These are phyloP conservation scores for Argyrosomus regius DNA, from an alignment of 2,797 vertebrate genomes.

Conservation along the genomic window DNA sequence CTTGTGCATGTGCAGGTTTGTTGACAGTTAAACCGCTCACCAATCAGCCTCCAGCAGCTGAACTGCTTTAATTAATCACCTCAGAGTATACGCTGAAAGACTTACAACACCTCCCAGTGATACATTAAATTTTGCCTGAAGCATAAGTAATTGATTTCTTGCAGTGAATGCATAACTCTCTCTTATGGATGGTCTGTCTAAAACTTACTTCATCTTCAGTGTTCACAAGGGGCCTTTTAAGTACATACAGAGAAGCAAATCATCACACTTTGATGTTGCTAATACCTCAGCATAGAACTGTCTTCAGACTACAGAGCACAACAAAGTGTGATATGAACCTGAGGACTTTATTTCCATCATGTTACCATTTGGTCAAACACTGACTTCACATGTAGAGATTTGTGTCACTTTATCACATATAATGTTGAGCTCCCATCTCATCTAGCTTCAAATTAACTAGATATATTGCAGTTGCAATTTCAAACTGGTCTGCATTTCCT, in stretches of 20 bases:
- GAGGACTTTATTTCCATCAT: conserved; percentile 10
- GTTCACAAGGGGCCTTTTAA: conserved; percentile 58
- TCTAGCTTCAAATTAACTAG: no score
- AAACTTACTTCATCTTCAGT: conserved; percentile 59
- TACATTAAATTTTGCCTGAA: conserved; percentile 59
- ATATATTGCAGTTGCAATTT: no score
- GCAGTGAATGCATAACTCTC: conserved; percentile 55
- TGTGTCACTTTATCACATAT: not conserved
- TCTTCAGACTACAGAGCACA: conserved; percentile 25
- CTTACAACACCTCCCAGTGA: conserved; percentile 60
- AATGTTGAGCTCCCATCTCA: not conserved
- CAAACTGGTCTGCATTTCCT: no score
- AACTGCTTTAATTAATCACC: conserved; percentile 61
- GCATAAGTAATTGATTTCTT: conserved; percentile 70
- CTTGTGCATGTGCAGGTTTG: conserved; percentile 34
- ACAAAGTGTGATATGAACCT: conserved; percentile 18
- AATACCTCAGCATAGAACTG: conserved; percentile 30
- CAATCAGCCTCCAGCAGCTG: conserved; percentile 52
- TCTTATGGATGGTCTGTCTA: conserved; percentile 57
- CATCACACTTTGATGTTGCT: conserved; percentile 52
- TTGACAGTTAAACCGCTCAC: conserved; percentile 46
- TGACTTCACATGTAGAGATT: not conserved
- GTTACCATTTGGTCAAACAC: conserved; percentile 16
- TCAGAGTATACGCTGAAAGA: conserved; percentile 50
- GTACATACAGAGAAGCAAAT: conserved; percentile 52